Percentiles rank a stretch among this genome's conserved stretches.
Conservation (phyloP, 2,797 vertebrate genomes). For the Podarcis lilfordi region DNA sequence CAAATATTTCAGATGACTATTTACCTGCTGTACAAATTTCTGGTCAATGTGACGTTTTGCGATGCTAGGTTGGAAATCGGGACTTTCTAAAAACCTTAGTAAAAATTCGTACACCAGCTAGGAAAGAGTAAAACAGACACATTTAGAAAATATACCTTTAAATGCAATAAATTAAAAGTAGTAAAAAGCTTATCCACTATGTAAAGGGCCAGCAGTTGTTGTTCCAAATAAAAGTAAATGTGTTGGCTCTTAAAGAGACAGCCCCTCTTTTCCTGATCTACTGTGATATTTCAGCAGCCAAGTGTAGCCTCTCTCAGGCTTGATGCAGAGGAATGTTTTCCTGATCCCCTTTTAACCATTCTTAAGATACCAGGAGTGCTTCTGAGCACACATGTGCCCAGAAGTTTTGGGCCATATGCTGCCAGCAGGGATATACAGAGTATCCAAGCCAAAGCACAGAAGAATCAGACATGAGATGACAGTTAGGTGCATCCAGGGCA, state of each 20-base stretch:
- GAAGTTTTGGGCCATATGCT: neutral
- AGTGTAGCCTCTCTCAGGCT: neutral
- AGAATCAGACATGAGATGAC: neutral
- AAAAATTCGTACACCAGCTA: constrained; percentile 99
- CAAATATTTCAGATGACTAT: constrained; percentile 53
- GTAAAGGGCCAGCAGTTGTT: neutral
- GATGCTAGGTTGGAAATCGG: constrained; percentile 96
- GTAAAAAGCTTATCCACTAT: neutral
- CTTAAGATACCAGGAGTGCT: neutral
- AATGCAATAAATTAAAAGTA: neutral
- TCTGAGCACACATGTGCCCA: no score
- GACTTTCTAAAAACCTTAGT: constrained; percentile 95
- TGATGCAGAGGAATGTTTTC: neutral
- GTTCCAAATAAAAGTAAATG: constrained; percentile 2
- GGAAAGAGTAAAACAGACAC: constrained; percentile 59
- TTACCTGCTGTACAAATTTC: constrained; percentile 98
- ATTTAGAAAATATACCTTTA: neutral
- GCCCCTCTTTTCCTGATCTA: neutral
- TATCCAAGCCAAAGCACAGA: neutral
- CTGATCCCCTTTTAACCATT: neutral
- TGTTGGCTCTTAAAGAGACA: neutral
- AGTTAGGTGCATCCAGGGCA: neutral
- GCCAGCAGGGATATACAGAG: neutral
- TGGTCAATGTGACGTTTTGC: constrained; percentile 96
- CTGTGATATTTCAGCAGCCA: neutral